phyloP scores from a whole-genome alignment of 1,140 invertebrate species.

The Drosophila punjabiensis region DNA sequence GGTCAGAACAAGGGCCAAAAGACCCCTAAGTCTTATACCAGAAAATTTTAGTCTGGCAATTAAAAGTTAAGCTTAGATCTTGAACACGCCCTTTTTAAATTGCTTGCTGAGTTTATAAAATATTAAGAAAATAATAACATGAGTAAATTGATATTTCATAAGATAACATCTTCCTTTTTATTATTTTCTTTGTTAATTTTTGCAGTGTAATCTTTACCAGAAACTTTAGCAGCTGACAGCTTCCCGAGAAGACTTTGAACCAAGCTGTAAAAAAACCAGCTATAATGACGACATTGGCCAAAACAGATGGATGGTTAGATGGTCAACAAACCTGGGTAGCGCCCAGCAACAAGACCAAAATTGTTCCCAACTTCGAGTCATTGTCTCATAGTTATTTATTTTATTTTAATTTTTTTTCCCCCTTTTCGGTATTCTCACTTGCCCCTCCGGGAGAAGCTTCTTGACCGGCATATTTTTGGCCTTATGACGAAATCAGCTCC shows the following conservation, averaged over 20 bases:
- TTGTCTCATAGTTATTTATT: slow-evolving; percentile 62
- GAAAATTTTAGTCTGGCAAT: slow-evolving; percentile 2
- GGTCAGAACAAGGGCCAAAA: slow-evolving; percentile 26
- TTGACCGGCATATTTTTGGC: slow-evolving; percentile 69
- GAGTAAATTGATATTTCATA: neutral
- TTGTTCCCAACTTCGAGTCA: slow-evolving; percentile 29
- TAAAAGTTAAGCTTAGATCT: slow-evolving; percentile 21
- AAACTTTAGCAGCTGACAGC: slow-evolving; percentile 30
- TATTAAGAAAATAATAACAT: rapidly evolving
- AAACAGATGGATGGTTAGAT: slow-evolving; percentile 20
- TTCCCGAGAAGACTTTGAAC: slow-evolving; percentile 27
- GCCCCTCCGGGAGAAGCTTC: slow-evolving; percentile 32
- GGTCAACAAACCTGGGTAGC: slow-evolving; percentile 58
- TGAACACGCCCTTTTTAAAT: slow-evolving; percentile 16
- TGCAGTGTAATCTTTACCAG: neutral
- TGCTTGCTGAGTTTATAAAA: slow-evolving; percentile 18
- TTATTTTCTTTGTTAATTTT: neutral
- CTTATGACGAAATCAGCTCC: slow-evolving; percentile 64
- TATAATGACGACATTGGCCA: slow-evolving; percentile 43
- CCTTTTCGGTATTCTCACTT: neutral
- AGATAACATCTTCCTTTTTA: neutral
- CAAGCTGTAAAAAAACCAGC: slow-evolving; percentile 8
- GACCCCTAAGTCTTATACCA: neutral
- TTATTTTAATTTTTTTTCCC: slow-evolving; percentile 11
- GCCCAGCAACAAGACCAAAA: slow-evolving; percentile 28